phyloP scores from a whole-genome alignment of 1,140 invertebrate species.

The Arion vulgaris region DNA sequence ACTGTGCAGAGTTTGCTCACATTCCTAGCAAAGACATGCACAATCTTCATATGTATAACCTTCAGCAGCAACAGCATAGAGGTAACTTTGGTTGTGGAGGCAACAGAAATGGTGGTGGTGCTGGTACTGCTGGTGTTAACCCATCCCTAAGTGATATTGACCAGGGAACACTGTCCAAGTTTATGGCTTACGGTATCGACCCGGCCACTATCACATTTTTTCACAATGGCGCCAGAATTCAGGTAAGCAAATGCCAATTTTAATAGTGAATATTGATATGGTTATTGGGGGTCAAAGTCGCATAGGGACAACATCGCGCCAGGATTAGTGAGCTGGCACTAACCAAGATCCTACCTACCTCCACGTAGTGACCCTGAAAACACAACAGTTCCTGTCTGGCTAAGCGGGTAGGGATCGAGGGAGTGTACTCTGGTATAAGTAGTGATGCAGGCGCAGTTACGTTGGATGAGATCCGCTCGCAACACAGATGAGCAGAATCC shows the following conservation, averaged over 20 bases:
- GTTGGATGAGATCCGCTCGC: no score
- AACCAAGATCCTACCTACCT: no score
- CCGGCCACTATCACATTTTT: conserved; percentile 48
- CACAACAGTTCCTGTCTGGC: no score
- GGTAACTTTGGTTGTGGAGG: background rate
- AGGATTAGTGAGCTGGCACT: no score
- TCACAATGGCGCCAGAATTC: conserved; percentile 67
- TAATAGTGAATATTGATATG: no score
- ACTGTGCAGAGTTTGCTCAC: conserved; percentile 76
- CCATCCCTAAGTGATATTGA: background rate
- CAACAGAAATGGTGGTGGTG: background rate
- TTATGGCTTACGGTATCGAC: conserved; percentile 53
- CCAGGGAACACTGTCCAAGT: conserved; percentile 15
- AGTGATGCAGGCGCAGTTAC: no score
- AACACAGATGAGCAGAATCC: no score
- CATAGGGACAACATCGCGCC: no score
- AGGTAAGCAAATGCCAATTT: conserved; percentile 71
- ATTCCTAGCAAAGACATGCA: conserved; percentile 73
- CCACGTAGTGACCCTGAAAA: no score
- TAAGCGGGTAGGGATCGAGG: no score
- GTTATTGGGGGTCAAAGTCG: no score
- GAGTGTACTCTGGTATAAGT: no score
- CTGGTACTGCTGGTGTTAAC: background rate
- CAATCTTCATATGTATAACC: conserved; percentile 40
- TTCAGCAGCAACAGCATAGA: conserved; percentile 15